phyloP scores from a whole-genome alignment of 2,888 invertebrate genomes.

The Drosophila fulvimacula region DNA sequence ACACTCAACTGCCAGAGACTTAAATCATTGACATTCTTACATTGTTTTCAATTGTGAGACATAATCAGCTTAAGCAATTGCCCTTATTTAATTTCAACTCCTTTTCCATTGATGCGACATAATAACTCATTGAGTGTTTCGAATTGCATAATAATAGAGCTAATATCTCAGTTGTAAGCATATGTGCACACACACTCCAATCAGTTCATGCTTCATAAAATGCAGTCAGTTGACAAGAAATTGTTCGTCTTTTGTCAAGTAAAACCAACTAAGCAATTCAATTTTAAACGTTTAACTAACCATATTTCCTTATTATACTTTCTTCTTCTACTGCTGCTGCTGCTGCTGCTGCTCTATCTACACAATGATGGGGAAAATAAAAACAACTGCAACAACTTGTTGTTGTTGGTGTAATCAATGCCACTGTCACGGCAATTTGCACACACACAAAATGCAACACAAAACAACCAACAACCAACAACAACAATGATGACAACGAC shows the following conservation, averaged over 20 bases:
- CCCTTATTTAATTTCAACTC: neutral
- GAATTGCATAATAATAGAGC: neutral
- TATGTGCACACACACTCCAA: neutral
- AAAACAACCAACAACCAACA: slow-evolving; percentile 59
- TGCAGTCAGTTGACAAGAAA: slow-evolving; percentile 5
- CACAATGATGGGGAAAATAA: slow-evolving; percentile 34
- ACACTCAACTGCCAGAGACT: too few relatives aligned
- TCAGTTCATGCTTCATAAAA: slow-evolving; percentile 4
- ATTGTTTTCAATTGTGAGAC: slow-evolving; percentile 2
- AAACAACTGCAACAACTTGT: slow-evolving; percentile 11
- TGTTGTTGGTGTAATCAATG: slow-evolving; percentile 75
- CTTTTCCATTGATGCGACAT: slow-evolving; percentile 2
- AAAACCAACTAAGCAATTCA: slow-evolving; percentile 56
- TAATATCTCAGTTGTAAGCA: slow-evolving; percentile 6
- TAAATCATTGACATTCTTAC: neutral
- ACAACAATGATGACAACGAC: slow-evolving; percentile 6
- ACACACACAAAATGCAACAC: slow-evolving; percentile 78
- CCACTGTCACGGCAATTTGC: slow-evolving; percentile 80
- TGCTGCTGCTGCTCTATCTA: slow-evolving; percentile 6
- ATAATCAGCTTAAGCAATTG: slow-evolving; percentile 5
- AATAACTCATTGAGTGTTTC: neutral
- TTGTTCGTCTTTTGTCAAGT: slow-evolving; percentile 21
- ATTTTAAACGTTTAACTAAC: slow-evolving; percentile 78
- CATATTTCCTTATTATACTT: slow-evolving; percentile 75
- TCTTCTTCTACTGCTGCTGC: slow-evolving; percentile 25